A percentile compares a stretch with the other conserved stretches of the same genome.
Evolutionary conservation across 2,888 invertebrate genomes (phyloP).

Genomic region (Melieria omissa): DNA sequence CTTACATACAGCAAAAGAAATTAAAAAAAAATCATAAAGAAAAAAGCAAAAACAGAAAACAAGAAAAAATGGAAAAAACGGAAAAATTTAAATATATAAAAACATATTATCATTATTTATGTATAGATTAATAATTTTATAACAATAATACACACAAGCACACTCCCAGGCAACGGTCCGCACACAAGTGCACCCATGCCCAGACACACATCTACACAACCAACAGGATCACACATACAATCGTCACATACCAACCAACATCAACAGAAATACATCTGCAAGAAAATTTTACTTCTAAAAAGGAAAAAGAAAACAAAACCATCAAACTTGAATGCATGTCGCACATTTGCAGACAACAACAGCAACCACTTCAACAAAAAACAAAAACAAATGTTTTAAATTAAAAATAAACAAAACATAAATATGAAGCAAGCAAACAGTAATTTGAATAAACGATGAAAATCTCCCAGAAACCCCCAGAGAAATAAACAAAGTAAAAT

Average conservation of each 20-base stretch:
- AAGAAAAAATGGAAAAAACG: constrained; percentile 41
- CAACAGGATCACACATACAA: background rate
- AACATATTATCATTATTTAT: constrained; percentile 35
- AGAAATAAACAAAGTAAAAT: constrained; percentile 3
- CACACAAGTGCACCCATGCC: constrained; percentile 15
- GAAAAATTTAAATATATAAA: constrained; percentile 32
- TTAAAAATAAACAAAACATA: background rate
- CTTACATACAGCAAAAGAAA: constrained; percentile 14
- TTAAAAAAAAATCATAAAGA: constrained; percentile 36
- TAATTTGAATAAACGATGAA: background rate
- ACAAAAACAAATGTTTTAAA: constrained; percentile 7
- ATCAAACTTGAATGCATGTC: constrained; percentile 5
- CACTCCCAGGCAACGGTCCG: constrained; percentile 4
- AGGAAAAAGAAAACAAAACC: background rate
- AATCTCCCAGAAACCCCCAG: no score
- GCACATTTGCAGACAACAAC: background rate
- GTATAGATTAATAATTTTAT: constrained; percentile 32
- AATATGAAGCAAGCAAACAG: background rate
- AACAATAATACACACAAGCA: constrained; percentile 16
- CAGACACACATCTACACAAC: constrained; percentile 11
- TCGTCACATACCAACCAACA: constrained; percentile 2
- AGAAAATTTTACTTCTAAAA: constrained; percentile 4
- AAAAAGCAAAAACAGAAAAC: constrained; percentile 41
- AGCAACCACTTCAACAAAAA: background rate
- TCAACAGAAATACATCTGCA: no score